Percentiles rank a stretch among this genome's conserved stretches.
Evolutionary conservation across 2,888 invertebrate species (phyloP).

Genomic region (Cephus runcator): DNA sequence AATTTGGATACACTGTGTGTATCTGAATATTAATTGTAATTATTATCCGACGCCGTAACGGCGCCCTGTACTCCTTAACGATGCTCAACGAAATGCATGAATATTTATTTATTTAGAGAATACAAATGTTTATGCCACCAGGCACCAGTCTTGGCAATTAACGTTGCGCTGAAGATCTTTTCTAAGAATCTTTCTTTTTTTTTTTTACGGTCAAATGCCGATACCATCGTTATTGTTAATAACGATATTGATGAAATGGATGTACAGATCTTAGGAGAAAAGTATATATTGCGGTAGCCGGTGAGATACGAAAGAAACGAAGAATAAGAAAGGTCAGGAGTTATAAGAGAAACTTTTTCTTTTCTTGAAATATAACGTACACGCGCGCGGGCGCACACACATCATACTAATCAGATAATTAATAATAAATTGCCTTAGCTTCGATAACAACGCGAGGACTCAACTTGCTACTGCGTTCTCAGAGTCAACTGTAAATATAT

Average conservation of each 20-base stretch:
- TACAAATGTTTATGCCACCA: neutral
- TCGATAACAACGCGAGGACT: neutral
- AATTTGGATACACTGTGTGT: neutral
- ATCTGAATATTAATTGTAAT: neutral
- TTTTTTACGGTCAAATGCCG: neutral
- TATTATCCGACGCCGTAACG: neutral
- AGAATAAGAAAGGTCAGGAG: neutral
- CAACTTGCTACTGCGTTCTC: neutral
- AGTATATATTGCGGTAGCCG: neutral
- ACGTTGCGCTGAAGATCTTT: neutral
- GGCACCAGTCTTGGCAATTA: neutral
- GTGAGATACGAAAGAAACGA: neutral
- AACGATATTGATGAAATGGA: neutral
- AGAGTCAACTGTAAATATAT: constrained; percentile 8
- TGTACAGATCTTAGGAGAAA: neutral
- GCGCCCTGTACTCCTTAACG: neutral
- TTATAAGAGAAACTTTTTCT: neutral
- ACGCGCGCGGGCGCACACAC: neutral
- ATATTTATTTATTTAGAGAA: neutral
- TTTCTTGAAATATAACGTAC: neutral
- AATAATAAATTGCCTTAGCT: too few species aligned
- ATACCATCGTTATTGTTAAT: neutral
- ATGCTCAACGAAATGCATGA: neutral
- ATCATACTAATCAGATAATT: too few species aligned
- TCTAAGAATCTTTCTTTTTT: neutral